Evolutionary conservation across 2,888 invertebrate species (phyloP).

Genomic region (Leptogaster cylindrica): DNA sequence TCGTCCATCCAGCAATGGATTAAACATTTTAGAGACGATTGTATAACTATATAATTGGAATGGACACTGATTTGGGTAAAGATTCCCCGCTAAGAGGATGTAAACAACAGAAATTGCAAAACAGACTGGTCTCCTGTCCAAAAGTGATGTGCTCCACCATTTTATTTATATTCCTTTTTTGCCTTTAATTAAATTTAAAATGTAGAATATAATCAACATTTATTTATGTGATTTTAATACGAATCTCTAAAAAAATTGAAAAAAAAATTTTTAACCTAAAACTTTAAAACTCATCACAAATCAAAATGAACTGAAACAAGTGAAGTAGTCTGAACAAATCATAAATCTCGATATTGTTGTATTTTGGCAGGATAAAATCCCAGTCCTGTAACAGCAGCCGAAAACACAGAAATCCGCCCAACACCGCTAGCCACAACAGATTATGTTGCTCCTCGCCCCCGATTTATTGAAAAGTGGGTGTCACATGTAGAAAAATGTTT

Average conservation of each 20-base stretch:
- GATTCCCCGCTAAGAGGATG: too few relatives aligned
- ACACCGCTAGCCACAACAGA: constrained; percentile 25
- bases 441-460: constrained; percentile 38
- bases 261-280: background rate
- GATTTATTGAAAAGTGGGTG: constrained; percentile 25
- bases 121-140: too few relatives aligned
- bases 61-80: too few relatives aligned
- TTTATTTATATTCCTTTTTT: too few relatives aligned
- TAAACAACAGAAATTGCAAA: too few relatives aligned
- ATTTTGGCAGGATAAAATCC: constrained; percentile 7
- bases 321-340: constrained; percentile 2
- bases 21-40: too few relatives aligned
- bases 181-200: too few relatives aligned
- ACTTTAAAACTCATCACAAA: background rate
- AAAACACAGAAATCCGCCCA: constrained; percentile 39
- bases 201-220: too few relatives aligned
- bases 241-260: background rate
- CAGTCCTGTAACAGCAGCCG: constrained; percentile 34
- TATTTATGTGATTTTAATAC: too few relatives aligned
- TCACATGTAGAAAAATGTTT: constrained; percentile 28
- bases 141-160: too few relatives aligned
- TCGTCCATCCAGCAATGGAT: too few relatives aligned
- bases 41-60: too few relatives aligned
- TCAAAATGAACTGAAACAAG: constrained; percentile 10
- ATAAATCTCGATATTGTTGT: constrained; percentile 28